Evolutionary conservation across 2,888 invertebrate genomes (phyloP).

Genomic region (Napeogenes inachia): DNA sequence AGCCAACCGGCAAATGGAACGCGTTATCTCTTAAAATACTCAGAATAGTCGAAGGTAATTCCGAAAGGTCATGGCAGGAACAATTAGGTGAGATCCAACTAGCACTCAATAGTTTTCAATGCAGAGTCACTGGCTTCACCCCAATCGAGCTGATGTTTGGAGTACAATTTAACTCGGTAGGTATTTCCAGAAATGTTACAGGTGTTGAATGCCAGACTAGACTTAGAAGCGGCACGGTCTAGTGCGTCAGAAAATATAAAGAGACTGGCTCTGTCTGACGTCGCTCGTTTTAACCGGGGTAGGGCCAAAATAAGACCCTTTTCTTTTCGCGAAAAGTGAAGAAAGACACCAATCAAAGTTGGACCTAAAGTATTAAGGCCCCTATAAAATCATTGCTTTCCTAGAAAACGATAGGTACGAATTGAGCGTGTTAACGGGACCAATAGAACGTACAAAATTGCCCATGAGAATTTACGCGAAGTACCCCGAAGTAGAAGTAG

Average conservation of each 20-base stretch:
- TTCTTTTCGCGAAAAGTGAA: slow-evolving; percentile 24
- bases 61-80: neutral
- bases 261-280: neutral
- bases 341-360: slow-evolving; percentile 33
- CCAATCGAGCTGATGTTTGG: slow-evolving; percentile 6
- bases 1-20: neutral
- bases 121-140: neutral
- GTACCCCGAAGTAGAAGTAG: slow-evolving; percentile 19
- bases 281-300: slow-evolving; percentile 18
- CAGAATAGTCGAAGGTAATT: neutral
- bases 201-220: neutral
- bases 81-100: slow-evolving; percentile 1
- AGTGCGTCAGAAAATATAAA: slow-evolving; percentile 3
- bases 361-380: slow-evolving; percentile 23
- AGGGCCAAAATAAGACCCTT: slow-evolving; percentile 23
- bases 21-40: neutral
- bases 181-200: neutral
- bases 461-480: slow-evolving; percentile 27
- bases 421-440: slow-evolving; percentile 15
- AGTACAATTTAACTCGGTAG: neutral
- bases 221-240: neutral
- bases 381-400: slow-evolving; percentile 16
- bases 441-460: slow-evolving; percentile 22
- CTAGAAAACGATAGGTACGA: slow-evolving; percentile 26
- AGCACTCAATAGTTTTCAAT: slow-evolving; percentile 4